Conservation (phyloP, 1,140 invertebrate genomes). For the Drosophila obscura region DNA sequence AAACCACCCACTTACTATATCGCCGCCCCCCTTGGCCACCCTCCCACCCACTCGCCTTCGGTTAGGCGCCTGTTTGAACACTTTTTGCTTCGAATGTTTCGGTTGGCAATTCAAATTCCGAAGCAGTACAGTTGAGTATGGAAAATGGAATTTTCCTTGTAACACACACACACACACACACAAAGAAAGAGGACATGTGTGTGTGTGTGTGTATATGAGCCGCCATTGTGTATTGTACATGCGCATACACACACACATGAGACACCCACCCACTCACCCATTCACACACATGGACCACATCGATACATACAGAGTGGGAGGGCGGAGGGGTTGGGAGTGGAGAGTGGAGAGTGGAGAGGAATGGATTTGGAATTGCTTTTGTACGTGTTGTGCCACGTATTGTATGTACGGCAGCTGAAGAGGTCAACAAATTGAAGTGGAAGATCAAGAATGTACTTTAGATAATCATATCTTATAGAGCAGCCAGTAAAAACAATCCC, state of each 20-base stretch:
- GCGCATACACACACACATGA: conserved; percentile 55
- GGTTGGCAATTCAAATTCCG: conserved; percentile 76
- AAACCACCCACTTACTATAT: too few relatives aligned
- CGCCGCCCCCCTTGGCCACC: not conserved
- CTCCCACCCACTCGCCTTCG: conserved; percentile 13
- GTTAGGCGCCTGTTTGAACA: conserved; percentile 59
- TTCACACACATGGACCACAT: conserved; percentile 10
- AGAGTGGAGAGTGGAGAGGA: conserved; percentile 3
- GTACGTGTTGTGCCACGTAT: not conserved
- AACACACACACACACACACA: conserved; percentile 38
- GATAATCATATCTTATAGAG: too few relatives aligned
- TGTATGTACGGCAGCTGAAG: conserved; percentile 2
- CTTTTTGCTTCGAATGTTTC: conserved; percentile 70
- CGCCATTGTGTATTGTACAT: conserved; percentile 69
- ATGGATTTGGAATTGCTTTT: not conserved
- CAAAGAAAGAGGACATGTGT: conserved; percentile 12
- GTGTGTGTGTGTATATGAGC: conserved; percentile 34
- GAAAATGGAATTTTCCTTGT: conserved; percentile 73
- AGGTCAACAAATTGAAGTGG: conserved; percentile 26
- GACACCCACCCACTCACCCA: conserved; percentile 21
- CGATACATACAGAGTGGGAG: not conserved
- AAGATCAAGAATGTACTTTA: conserved; percentile 5
- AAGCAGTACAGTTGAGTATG: conserved; percentile 80
- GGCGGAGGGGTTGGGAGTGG: not conserved
- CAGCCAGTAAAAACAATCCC: too few relatives aligned